Evolutionary conservation across 2,113 vertebrate species (phyloP), one percentile per base, ranked within the genome.

Genomic region (Alosa alosa): DNA sequence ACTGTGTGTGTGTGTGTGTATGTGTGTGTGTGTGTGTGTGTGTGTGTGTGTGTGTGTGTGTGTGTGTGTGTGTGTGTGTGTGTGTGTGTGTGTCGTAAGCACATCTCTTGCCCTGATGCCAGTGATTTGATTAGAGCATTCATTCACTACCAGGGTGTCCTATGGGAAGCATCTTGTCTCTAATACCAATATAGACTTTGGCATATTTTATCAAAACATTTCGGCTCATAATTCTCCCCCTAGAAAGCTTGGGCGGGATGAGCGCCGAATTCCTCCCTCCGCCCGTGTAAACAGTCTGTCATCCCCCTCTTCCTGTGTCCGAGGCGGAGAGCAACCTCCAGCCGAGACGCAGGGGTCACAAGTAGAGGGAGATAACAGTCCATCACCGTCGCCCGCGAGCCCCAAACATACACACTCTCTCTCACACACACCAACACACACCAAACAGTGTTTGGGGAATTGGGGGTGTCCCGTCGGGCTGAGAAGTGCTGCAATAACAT

Each of bases 71-170:
- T 60, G 47, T 49, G 47, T 60, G 55, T 60, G 55, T 49, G 47
- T 49, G 47, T 49, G 47, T 49, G 7, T 4, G 52, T 86, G 49
- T 78, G 64, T 84, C 86, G 85, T 55, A 57, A 78, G 46, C 85
- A 84, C 81, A 81, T 86, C 68, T 87, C 82, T 68, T 86, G 85
- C 87, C 87, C 81, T 82, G 81, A 86, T 88, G 86, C 81, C 86
- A 64, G 39, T 88, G 83, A 90, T 90, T 87, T 88, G 84, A 90
- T 87, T 86, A 85, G 86, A 25, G 39, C 82, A 84, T 84, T 85
- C 84, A 87, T 85, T 86, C 86, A 87, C 84, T 86, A 84, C 88
- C 86, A 87, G 87, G 47, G n/a, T 81, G 68, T 45, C 45, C 87
- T 87, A 88, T 41, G 81, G 52, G 36, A 78, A 85, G 84, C 83